phyloP scores from a whole-genome alignment of 1,140 invertebrate genomes.

The Asobara japonica region DNA sequence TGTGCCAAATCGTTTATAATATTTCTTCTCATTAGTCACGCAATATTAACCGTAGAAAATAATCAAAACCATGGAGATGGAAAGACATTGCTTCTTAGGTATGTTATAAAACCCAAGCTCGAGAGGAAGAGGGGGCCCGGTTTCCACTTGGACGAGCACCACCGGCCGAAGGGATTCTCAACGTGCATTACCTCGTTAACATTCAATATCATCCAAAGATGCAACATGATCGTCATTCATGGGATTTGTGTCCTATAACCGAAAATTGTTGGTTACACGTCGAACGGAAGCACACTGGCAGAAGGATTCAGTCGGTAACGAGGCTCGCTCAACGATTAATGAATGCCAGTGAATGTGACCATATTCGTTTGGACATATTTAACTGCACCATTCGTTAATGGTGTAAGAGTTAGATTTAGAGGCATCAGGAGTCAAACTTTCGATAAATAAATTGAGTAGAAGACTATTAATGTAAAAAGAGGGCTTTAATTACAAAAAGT shows the following conservation, averaged over 20 bases:
- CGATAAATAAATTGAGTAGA: no score
- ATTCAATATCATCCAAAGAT: neutral
- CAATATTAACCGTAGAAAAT: neutral
- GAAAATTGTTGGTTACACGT: no score
- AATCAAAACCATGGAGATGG: neutral
- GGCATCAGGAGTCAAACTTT: no score
- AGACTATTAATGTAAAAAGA: no score
- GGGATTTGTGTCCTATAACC: neutral
- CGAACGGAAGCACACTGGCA: no score
- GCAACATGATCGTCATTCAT: neutral
- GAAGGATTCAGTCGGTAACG: no score
- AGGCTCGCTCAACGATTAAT: no score
- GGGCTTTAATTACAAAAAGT: no score
- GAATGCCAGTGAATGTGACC: no score
- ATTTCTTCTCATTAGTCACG: constrained; percentile 10
- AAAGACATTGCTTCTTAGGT: constrained; percentile 23
- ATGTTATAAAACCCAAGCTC: constrained; percentile 12
- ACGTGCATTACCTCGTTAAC: neutral
- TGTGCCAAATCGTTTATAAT: neutral
- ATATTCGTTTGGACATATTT: no score
- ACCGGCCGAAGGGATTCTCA: constrained; percentile 22
- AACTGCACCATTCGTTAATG: no score
- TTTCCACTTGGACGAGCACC: constrained; percentile 37
- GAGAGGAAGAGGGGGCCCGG: constrained; percentile 11
- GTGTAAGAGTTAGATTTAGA: no score